Evolutionary conservation across 2,113 vertebrate genomes (phyloP).

Genomic region (Diadophis punctatus): DNA sequence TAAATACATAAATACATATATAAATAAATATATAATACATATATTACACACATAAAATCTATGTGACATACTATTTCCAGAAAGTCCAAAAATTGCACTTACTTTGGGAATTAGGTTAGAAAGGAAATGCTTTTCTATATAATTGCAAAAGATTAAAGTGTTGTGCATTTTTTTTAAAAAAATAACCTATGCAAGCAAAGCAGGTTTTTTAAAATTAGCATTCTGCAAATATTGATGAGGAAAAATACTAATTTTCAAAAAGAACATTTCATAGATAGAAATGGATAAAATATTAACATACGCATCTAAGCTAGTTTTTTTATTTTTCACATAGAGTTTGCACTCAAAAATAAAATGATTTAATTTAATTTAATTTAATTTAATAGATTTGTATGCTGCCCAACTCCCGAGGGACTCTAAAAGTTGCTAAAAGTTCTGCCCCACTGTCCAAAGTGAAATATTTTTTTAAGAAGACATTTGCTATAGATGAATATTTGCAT

Average conservation of each 20-base stretch:
- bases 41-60: too few species aligned
- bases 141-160: slow-evolving; percentile 60
- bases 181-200: slow-evolving; percentile 32
- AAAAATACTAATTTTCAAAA: neutral
- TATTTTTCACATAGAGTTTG: neutral
- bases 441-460: neutral
- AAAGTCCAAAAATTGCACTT: slow-evolving; percentile 58
- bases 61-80: slow-evolving; percentile 58
- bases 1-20: too few species aligned
- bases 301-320: neutral
- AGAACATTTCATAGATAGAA: neutral
- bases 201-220: neutral
- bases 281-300: neutral
- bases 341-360: neutral
- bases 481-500: neutral
- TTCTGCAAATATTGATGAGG: neutral
- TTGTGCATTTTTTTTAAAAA: slow-evolving; percentile 52
- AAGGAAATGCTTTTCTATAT: slow-evolving; percentile 60
- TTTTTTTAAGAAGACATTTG: neutral
- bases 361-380: too few species aligned
- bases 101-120: slow-evolving; percentile 62
- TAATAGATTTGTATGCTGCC: too few species aligned
- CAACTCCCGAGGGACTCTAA: too few species aligned
- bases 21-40: too few species aligned
- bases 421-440: neutral